Evolutionary conservation across 1,140 invertebrate genomes (phyloP).

Genomic region (Drosophila yakuba): DNA sequence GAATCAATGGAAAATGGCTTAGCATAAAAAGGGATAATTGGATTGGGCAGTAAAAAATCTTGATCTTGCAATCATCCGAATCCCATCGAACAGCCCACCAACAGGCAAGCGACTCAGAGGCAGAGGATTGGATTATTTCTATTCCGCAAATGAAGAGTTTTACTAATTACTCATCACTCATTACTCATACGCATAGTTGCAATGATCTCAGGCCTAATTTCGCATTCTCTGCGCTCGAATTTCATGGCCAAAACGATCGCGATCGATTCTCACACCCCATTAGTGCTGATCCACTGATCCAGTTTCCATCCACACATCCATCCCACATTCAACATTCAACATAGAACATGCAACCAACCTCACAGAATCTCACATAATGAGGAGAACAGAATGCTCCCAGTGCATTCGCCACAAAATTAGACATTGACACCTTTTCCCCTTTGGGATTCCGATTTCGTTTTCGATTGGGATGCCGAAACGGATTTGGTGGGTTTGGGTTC

Average conservation of each 20-base stretch:
- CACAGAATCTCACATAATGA: constrained; percentile 39
- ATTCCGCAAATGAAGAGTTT: too few relatives aligned
- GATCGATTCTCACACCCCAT: constrained; percentile 43
- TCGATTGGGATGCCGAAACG: neutral
- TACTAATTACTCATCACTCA: too few relatives aligned
- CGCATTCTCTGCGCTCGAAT: constrained; percentile 6
- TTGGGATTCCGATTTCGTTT: constrained; percentile 5
- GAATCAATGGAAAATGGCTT: constrained; percentile 15
- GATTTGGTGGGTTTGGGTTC: constrained; percentile 17
- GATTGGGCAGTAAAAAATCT: neutral
- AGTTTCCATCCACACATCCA: constrained; percentile 26
- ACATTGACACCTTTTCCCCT: constrained; percentile 70
- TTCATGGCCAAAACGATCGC: constrained; percentile 41
- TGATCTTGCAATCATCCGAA: neutral
- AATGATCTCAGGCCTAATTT: neutral
- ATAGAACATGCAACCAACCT: neutral
- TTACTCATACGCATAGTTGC: neutral
- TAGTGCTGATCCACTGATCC: constrained; percentile 40
- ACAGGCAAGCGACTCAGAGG: too few relatives aligned
- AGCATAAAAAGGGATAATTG: constrained; percentile 15
- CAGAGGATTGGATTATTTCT: too few relatives aligned
- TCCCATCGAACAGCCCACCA: too few relatives aligned
- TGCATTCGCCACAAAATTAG: constrained; percentile 65
- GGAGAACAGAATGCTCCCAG: constrained; percentile 50
- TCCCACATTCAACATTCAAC: too few relatives aligned